Evolutionary conservation across 1,140 invertebrate species (phyloP).

Genomic region (Heliothis subflexa): DNA sequence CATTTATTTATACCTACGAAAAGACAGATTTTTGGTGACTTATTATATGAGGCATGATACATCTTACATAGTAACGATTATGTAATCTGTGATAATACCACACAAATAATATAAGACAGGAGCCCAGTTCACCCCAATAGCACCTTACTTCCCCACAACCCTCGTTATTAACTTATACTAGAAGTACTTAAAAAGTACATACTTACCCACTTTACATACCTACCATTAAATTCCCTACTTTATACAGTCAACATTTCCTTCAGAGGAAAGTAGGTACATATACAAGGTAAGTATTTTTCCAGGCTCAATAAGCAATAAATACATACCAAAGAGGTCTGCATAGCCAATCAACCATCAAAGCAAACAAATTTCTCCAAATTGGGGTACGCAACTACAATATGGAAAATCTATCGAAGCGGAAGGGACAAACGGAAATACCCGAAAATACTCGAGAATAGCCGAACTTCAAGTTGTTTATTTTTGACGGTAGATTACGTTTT

Average conservation of each 20-base stretch:
- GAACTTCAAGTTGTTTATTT: slow-evolving; percentile 46
- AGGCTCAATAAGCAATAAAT: slow-evolving; percentile 27
- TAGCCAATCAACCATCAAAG: slow-evolving; percentile 47
- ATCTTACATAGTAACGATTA: too few relatives aligned
- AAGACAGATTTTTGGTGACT: neutral
- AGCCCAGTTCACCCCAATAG: too few relatives aligned
- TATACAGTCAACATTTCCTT: neutral
- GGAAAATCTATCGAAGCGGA: slow-evolving; percentile 45
- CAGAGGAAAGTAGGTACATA: neutral
- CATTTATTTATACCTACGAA: too few relatives aligned
- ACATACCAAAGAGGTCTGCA: slow-evolving; percentile 25
- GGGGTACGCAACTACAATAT: slow-evolving; percentile 46
- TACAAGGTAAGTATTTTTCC: slow-evolving; percentile 16
- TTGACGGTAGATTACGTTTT: slow-evolving; percentile 43
- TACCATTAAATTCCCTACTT: neutral
- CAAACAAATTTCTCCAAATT: slow-evolving; percentile 47
- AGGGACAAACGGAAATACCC: slow-evolving; percentile 37
- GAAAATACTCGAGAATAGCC: slow-evolving; percentile 5
- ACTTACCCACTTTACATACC: neutral
- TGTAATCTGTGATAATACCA: too few relatives aligned
- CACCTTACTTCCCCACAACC: too few relatives aligned
- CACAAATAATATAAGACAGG: too few relatives aligned
- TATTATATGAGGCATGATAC: too few relatives aligned
- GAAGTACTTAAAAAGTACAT: too few relatives aligned
- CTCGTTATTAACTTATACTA: too few relatives aligned